Evolutionary conservation across 2,888 invertebrate species (phyloP).

Genomic region (Machimus rusticus): DNA sequence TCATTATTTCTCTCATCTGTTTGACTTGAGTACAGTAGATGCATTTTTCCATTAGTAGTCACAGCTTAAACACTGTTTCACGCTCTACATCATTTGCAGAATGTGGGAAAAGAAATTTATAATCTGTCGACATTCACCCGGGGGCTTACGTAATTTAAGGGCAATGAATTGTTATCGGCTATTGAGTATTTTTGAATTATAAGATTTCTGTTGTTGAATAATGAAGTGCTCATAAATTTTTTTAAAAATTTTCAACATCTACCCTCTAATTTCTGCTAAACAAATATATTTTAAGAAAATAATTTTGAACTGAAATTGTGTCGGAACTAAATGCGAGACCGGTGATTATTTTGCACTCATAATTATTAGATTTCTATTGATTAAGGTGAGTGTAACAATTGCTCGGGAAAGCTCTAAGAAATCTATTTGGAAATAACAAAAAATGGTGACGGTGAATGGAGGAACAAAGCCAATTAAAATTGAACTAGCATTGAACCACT

Average conservation of each 20-base stretch:
- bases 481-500: not conserved
- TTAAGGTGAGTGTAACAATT: not conserved
- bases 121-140: not conserved
- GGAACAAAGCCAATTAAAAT: not conserved
- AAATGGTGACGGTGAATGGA: not conserved
- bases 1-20: not conserved
- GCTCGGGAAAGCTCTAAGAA: not conserved
- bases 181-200: not conserved
- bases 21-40: not conserved
- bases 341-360: not conserved
- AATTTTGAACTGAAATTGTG: not conserved
- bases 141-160: not conserved
- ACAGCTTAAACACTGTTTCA: not conserved
- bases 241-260: not conserved
- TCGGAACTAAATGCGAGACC: not conserved
- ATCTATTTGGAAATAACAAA: not conserved
- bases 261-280: not conserved
- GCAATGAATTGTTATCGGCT: not conserved
- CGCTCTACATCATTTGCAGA: not conserved
- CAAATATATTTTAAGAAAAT: not conserved
- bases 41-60: not conserved
- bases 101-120: not conserved
- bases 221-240: not conserved
- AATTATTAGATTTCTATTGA: not conserved
- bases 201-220: not conserved